phyloP scores from a whole-genome alignment of 2,888 invertebrate species.

The Leucophora obtusa region DNA sequence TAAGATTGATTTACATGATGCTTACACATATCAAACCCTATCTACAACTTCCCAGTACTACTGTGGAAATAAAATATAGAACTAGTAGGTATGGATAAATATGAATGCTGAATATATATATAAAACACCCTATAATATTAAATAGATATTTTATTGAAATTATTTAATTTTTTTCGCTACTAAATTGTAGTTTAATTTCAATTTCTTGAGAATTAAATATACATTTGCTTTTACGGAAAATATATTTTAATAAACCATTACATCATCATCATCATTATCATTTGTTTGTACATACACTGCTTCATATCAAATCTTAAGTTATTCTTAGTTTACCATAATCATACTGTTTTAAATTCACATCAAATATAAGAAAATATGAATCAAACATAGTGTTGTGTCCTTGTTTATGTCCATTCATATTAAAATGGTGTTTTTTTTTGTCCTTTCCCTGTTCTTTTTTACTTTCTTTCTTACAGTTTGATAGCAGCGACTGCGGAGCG shows the following conservation, averaged over 20 bases:
- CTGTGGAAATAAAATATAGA: no score
- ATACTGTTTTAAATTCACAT: neutral
- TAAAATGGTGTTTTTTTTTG: slow-evolving; percentile 34
- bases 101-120: no score
- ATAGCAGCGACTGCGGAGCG: slow-evolving; percentile 77
- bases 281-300: neutral
- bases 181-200: neutral
- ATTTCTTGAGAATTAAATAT: neutral
- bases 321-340: neutral
- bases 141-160: no score
- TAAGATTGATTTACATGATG: no score
- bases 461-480: slow-evolving; percentile 72
- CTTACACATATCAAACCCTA: no score
- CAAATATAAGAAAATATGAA: neutral
- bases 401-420: slow-evolving; percentile 4
- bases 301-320: neutral
- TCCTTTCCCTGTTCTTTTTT: slow-evolving; percentile 33
- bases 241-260: neutral
- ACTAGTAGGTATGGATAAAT: no score
- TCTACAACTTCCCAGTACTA: no score
- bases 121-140: no score
- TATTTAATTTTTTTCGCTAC: neutral
- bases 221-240: slow-evolving; percentile 14
- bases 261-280: neutral
- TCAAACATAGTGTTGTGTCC: neutral